Evolutionary conservation across 2,888 invertebrate genomes (phyloP), one percentile per base, ranked within the genome.

Genomic region (Trypoxylon attenuatum): DNA sequence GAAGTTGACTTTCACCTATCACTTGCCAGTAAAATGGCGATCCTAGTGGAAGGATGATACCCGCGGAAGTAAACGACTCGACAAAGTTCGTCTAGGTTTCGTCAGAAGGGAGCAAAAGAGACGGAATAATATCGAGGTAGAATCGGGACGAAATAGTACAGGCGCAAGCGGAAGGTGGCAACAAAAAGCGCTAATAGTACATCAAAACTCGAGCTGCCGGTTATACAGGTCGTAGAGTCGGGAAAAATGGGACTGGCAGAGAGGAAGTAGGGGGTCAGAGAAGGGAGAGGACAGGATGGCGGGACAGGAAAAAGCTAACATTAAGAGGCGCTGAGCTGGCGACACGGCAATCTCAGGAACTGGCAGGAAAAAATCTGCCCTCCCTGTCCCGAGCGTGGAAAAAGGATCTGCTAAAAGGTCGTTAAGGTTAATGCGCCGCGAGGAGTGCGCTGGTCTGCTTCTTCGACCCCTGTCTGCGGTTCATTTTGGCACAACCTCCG

Each of bases 241-340:
- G n/a, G n/a, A n/a, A n/a, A n/a, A n/a, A n/a, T n/a, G n/a, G n/a
- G n/a, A n/a, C n/a, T n/a, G n/a, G n/a, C n/a, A n/a, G n/a, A n/a
- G n/a, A n/a, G n/a, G n/a, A n/a, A n/a, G n/a, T n/a, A n/a, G n/a
- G n/a, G n/a, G n/a, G n/a, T n/a, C n/a, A 33, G 33, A 33, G 13
- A 13, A 13, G 33, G 10, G 5, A 33, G 13, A 33, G 33, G 43
- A 43, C 5, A 50, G 52, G 38, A 25, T 29, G 61, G 29, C 47
- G 52, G 46, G 59, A 55, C 63, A 60, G 69, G 69, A 81, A 82
- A 81, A 79, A 82, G 76, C 66, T 61, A 80, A 80, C 82, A 81
- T 82, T 82, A 82, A 82, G 82, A 82, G 80, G 77, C 81, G 82
- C 82, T 82, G 82, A 82, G 81, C 77, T 80, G 72, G 80, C 80